Conservation (phyloP, 2,113 vertebrate species). For the Cyprinodon tularosa region DNA sequence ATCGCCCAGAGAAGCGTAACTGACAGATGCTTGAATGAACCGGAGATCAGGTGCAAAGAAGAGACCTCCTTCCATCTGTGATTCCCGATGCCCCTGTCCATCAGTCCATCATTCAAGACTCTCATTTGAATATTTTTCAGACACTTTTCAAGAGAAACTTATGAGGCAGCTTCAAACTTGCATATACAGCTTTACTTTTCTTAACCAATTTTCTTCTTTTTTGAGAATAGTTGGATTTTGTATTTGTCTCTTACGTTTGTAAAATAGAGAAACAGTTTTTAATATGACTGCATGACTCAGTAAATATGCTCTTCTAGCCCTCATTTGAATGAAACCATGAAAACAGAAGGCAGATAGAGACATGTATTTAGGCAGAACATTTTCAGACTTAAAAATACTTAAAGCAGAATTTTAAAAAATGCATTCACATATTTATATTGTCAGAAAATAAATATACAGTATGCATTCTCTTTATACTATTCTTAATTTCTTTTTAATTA, state of each 20-base stretch:
- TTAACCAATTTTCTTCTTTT: neutral
- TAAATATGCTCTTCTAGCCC: neutral
- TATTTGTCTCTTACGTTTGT: neutral
- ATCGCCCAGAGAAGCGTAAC: constrained; percentile 29
- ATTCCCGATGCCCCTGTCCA: constrained; percentile 8
- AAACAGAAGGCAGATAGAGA: constrained; percentile 34
- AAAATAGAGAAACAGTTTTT: neutral
- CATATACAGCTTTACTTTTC: neutral
- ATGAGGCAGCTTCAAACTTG: neutral
- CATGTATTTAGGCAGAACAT: neutral
- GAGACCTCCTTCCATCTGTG: constrained; percentile 49
- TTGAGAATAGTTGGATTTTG: neutral
- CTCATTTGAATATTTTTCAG: constrained; percentile 6
- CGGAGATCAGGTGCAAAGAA: constrained; percentile 18
- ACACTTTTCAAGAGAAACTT: constrained; percentile 1
- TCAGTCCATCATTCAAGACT: constrained; percentile 24
- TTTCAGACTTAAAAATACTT: constrained; percentile 24
- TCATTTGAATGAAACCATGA: constrained; percentile 12
- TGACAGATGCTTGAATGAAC: constrained; percentile 39
- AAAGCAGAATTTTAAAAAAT: constrained; percentile 9
- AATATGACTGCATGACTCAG: neutral
- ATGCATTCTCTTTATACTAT: neutral
- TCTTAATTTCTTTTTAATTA: neutral
- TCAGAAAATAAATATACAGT: constrained; percentile 27
- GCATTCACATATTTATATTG: neutral